Evolutionary conservation across 2,888 invertebrate genomes (phyloP).

Genomic region (Agrochola circellaris): DNA sequence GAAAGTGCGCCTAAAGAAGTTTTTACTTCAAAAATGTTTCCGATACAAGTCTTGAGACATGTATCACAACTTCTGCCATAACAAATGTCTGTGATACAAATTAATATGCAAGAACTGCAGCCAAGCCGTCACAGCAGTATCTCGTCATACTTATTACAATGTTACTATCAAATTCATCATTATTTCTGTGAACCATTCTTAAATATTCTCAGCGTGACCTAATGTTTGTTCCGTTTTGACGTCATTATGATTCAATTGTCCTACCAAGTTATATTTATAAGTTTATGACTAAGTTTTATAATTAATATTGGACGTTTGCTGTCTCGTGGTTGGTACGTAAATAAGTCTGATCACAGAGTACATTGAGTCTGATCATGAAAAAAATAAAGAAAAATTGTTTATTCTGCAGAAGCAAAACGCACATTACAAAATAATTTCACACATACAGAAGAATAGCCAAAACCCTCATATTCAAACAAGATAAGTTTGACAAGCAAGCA

Average conservation of each 20-base stretch:
- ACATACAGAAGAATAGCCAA: too few relatives aligned
- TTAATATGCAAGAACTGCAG: not conserved
- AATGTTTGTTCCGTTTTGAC: conserved; percentile 53
- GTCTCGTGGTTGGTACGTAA: conserved; percentile 10
- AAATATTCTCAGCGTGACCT: conserved; percentile 33
- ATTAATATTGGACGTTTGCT: conserved; percentile 20
- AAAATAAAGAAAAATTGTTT: too few relatives aligned
- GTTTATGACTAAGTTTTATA: conserved; percentile 34
- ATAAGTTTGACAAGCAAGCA: too few relatives aligned
- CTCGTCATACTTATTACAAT: conserved; percentile 19
- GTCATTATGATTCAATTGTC: conserved; percentile 54
- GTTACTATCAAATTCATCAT: conserved; percentile 3
- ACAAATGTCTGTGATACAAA: not conserved
- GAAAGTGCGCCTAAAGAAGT: too few relatives aligned
- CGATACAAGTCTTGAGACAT: too few relatives aligned
- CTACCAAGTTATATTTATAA: conserved; percentile 6
- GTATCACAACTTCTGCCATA: too few relatives aligned
- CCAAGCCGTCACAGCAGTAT: conserved; percentile 11
- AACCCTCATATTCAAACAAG: too few relatives aligned
- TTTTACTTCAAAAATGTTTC: too few relatives aligned
- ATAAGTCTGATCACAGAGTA: conserved; percentile 14
- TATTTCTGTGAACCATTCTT: conserved; percentile 22
- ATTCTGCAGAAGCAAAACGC: too few relatives aligned
- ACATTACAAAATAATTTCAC: too few relatives aligned
- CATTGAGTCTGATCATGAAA: not conserved